Evolutionary conservation across 2,888 invertebrate species (phyloP), one percentile per base, ranked within the genome.

Genomic region (Villa cingulata): DNA sequence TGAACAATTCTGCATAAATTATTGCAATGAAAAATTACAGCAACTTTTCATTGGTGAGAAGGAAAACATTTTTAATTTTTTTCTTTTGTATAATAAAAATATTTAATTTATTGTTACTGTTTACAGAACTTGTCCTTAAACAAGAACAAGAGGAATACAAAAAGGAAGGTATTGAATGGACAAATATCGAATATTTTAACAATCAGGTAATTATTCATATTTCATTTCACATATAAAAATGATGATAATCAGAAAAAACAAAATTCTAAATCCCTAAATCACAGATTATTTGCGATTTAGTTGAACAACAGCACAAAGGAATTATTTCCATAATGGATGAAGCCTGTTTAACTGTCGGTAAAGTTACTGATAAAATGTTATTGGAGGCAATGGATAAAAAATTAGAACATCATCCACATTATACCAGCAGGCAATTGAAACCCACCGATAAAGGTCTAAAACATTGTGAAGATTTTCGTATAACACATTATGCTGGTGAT

Each of bases 1-100:
- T 70, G 97, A 97, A 68, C 97, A 97, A 72, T 92, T 97, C 71
- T 97, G 96, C 70, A 97, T 97, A 16, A 97, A 97, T 72, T 97
- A 96, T 71, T 97, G 96, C 65, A 97, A 97, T 66, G 97, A 97
- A 72, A 97, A 97, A 66, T 73, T 97, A 54, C 97, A 97, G 65
- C 97, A 97, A 68, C 73, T 97, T 34, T 97, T 97, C 65, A 97
- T 97, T 61, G 87, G 87, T 86, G 61, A 70, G 72, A 55, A 1
- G 7, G 4, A 7, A 23, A 7, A 23, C 4, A 23, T 23, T 23
- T 23, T n/a, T n/a, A n/a, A n/a, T n/a, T 37, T 16, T 16, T 9
- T n/a, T n/a, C 17, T 16, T 15, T 12, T 16, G 12, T 2, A 5
- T 37, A n/a, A 4, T 37, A 38, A 38, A 17, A 38, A 38, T 7